Conservation (phyloP, 2,888 invertebrate genomes). For the Drosophila phalerata region DNA sequence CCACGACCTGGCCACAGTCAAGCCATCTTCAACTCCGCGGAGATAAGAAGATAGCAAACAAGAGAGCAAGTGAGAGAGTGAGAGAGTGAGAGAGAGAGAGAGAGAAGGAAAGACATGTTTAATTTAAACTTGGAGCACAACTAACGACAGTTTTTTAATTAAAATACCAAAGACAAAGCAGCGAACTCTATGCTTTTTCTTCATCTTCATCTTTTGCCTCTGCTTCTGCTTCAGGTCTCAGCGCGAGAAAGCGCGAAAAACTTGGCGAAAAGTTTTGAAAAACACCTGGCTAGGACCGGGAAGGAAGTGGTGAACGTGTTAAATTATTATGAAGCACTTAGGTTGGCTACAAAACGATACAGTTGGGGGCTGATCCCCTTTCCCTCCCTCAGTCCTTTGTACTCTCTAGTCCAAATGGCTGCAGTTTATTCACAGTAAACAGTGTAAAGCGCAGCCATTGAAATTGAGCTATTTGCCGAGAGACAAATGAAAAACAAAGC, state of each 20-base stretch:
- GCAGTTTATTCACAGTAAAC: constrained; percentile 63
- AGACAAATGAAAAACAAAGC: constrained; percentile 69
- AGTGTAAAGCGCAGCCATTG: constrained; percentile 47
- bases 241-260: constrained; percentile 66
- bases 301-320: constrained; percentile 56
- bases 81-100: background rate
- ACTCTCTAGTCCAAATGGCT: background rate
- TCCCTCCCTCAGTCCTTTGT: background rate
- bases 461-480: constrained; percentile 70
- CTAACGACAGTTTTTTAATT: constrained; percentile 82
- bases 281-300: constrained; percentile 60
- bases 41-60: background rate
- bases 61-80: background rate
- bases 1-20: constrained; percentile 32
- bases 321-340: constrained; percentile 80
- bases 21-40: constrained; percentile 41
- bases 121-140: constrained; percentile 79
- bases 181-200: constrained; percentile 38
- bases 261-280: constrained; percentile 72
- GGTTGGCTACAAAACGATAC: constrained; percentile 66
- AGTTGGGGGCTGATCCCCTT: constrained; percentile 26
- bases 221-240: constrained; percentile 5
- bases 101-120: constrained; percentile 46
- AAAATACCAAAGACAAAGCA: constrained; percentile 80
- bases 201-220: background rate